Evolutionary conservation across 2,888 invertebrate genomes (phyloP).

Genomic region (Eilema caniola): DNA sequence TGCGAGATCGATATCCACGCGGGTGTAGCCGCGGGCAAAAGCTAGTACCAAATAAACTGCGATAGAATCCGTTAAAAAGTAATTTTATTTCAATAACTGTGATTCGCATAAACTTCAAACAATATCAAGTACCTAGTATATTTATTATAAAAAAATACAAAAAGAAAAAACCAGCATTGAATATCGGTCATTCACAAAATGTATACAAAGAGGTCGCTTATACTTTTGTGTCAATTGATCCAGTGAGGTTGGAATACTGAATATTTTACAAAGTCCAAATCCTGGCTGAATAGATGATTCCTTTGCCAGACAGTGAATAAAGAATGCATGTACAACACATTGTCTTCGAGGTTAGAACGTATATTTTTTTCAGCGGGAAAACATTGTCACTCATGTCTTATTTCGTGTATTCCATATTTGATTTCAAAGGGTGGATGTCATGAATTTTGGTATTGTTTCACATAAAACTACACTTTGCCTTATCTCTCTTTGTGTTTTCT

Average conservation of each 20-base stretch:
- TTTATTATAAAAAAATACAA: no score
- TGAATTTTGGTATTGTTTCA: neutral
- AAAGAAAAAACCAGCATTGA: neutral
- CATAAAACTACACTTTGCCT: neutral
- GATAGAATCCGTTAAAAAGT: no score
- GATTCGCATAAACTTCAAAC: no score
- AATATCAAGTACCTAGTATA: no score
- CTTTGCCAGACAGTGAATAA: conserved; percentile 65
- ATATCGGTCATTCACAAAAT: neutral
- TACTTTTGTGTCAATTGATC: conserved; percentile 66
- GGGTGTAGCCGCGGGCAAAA: no score
- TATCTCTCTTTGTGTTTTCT: neutral
- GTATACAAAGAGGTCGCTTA: neutral
- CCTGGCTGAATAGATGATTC: conserved; percentile 56
- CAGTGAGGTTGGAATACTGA: conserved; percentile 65
- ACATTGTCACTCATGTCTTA: conserved; percentile 37
- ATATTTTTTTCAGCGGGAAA: conserved; percentile 42
- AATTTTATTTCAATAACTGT: no score
- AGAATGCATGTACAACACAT: conserved; percentile 55
- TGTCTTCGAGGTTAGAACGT: conserved; percentile 49
- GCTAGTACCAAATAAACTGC: no score
- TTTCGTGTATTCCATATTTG: conserved; percentile 8
- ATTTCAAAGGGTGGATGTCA: neutral
- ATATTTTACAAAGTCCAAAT: conserved; percentile 65
- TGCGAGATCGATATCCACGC: no score